Evolutionary conservation across 2,797 vertebrate genomes (phyloP).

Genomic region (Sebastes reedi): DNA sequence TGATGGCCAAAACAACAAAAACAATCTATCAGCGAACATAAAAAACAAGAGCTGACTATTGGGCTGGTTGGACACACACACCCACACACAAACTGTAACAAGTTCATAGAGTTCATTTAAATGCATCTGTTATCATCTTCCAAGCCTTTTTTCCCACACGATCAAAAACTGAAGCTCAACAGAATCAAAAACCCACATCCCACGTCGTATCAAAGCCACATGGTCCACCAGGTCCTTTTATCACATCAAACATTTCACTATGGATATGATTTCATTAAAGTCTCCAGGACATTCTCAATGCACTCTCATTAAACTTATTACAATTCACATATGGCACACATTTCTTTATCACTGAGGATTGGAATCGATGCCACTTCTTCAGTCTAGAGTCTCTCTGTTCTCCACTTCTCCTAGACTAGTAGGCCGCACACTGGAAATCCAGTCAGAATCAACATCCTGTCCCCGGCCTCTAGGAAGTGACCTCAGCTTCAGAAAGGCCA

Average conservation of each 20-base stretch:
- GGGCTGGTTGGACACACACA: background rate
- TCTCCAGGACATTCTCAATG: background rate
- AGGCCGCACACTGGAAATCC: conserved; percentile 61
- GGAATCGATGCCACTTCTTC: conserved; percentile 1
- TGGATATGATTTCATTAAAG: conserved; percentile 31
- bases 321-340: conserved; percentile 29
- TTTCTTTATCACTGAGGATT: conserved; percentile 18
- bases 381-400: conserved; percentile 1
- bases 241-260: conserved; percentile 34
- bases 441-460: conserved; percentile 78
- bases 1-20: conserved; percentile 4
- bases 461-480: conserved; percentile 77
- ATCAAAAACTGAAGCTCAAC: conserved; percentile 38
- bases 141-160: conserved; percentile 8
- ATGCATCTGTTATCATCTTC: conserved; percentile 23
- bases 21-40: background rate
- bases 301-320: conserved; percentile 26
- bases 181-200: conserved; percentile 34
- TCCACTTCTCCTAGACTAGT: background rate
- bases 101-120: conserved; percentile 14
- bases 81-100: background rate
- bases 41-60: background rate
- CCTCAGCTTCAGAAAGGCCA: conserved; percentile 77
- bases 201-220: conserved; percentile 39
- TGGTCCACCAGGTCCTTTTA: conserved; percentile 29